Conservation (phyloP, 2,797 vertebrate genomes). For the Stomatorhinus walkeri region DNA sequence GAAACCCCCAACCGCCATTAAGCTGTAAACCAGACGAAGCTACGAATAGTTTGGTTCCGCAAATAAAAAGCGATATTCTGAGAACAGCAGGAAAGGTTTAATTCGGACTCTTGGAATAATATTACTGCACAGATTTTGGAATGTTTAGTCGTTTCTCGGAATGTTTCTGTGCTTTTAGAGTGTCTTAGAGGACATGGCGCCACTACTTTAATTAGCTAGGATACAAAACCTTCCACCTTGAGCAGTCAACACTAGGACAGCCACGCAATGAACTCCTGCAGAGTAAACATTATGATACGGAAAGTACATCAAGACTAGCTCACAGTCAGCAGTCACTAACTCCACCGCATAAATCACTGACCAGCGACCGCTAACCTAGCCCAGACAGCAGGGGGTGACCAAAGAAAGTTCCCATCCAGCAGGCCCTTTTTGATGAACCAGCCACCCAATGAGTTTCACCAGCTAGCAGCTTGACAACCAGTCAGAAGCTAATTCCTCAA, state of each 20-base stretch:
- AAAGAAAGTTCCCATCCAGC: neutral
- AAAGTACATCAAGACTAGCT: neutral
- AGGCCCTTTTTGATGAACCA: neutral
- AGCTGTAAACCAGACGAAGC: neutral
- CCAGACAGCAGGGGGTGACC: neutral
- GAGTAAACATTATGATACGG: neutral
- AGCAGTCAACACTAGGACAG: neutral
- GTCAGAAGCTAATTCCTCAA: slow-evolving; percentile 14
- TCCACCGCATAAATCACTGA: neutral
- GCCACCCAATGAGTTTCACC: neutral
- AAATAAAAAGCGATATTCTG: neutral
- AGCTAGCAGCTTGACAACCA: neutral
- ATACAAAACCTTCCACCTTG: neutral
- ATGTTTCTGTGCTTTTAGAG: neutral
- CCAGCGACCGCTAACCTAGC: neutral
- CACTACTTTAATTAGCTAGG: neutral
- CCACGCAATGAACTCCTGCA: neutral
- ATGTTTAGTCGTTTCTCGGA: neutral
- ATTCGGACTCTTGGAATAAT: neutral
- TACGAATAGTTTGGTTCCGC: neutral
- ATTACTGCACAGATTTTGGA: neutral
- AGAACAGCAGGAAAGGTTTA: neutral
- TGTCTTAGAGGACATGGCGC: neutral
- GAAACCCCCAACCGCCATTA: neutral
- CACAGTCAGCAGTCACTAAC: neutral